A percentile compares a stretch with the other conserved stretches of the same genome.
Conservation (phyloP, 2,888 invertebrate species). For the Schizaphis graminum region DNA sequence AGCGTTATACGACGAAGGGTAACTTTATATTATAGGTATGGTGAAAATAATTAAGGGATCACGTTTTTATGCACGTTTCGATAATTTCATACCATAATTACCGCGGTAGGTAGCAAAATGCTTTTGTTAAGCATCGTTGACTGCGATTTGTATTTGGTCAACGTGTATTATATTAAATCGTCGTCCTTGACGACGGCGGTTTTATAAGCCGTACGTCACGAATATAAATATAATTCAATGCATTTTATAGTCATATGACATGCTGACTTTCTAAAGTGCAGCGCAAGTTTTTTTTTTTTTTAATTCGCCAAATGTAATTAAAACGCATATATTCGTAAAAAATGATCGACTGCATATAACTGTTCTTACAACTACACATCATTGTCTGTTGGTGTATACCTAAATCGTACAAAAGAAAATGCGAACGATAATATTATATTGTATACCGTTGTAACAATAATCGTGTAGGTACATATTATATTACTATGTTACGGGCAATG, state of each 20-base stretch:
- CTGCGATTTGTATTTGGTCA: slow-evolving; percentile 15
- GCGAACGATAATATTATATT: background rate
- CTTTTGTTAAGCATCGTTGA: background rate
- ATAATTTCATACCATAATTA: background rate
- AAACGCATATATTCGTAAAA: background rate
- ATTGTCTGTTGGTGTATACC: background rate
- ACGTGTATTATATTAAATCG: background rate
- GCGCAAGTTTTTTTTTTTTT: background rate
- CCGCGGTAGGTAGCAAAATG: slow-evolving; percentile 16
- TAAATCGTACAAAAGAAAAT: slow-evolving; percentile 10
- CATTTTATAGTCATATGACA: background rate
- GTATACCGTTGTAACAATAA: background rate
- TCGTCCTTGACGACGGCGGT: slow-evolving; percentile 11
- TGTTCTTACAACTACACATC: background rate
- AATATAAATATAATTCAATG: background rate
- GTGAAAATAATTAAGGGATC: slow-evolving; percentile 33
- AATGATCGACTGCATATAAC: background rate
- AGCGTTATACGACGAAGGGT: background rate
- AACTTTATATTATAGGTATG: background rate
- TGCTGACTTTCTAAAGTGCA: background rate
- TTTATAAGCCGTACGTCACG: slow-evolving; percentile 29
- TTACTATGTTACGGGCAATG: background rate
- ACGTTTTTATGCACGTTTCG: background rate
- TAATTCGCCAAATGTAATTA: background rate
- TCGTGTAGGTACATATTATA: background rate